Base-by-base conservation (phyloP, 2,797 vertebrate species). In the Centroberyx gerrardi region DNA sequence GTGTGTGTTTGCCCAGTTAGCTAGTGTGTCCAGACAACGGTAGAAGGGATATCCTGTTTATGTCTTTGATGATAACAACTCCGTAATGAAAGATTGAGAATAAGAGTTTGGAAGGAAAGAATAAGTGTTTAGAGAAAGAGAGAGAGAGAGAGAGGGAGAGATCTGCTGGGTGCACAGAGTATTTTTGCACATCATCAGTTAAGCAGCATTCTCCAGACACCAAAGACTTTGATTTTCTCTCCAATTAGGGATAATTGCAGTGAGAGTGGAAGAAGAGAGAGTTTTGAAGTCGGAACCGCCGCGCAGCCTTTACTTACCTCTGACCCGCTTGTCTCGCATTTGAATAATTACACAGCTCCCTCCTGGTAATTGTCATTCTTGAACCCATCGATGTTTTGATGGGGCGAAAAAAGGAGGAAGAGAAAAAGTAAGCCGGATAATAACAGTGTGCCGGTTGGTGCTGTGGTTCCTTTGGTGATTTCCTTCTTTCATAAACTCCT, bases 321-420 rank as follows among this genome's bases (percentile, higher is more conserved):
- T 87, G 80, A 89, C 92, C 90, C 83, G 82, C 88, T 91, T 90
- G 90, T 93, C 86, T 89, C 62, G 79, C 62, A 78, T 92, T 94
- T 89, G 88, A 95, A 93, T 94, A 94, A 95, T 95, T 93, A 92
- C 90, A 94, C 87, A 74, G 84, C 71, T 77, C 84, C 84, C 80
- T 93, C 91, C 77, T 92, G 92, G 88, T 93, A 93, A 94, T 93
- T 95, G 92, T 94, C 90, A 89, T 88, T 87, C 88, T 88, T 63
- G 56, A 88, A 83, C 68, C 86, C 81, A 80, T 91, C 71, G 46
- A 48, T 88, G 90, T 94, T 94, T 92, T 93, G 84, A 90, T 88
- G 86, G 83, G 76, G 86, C 60, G 42, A 79, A 86, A 75, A 76
- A 76, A 62, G 68, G 62, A 84, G 85, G 82, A 72, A 81, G 85